Evolutionary conservation across 2,888 invertebrate species (phyloP), one percentile per base, ranked within the genome.

Genomic region (Rugalucina vietnamica): DNA sequence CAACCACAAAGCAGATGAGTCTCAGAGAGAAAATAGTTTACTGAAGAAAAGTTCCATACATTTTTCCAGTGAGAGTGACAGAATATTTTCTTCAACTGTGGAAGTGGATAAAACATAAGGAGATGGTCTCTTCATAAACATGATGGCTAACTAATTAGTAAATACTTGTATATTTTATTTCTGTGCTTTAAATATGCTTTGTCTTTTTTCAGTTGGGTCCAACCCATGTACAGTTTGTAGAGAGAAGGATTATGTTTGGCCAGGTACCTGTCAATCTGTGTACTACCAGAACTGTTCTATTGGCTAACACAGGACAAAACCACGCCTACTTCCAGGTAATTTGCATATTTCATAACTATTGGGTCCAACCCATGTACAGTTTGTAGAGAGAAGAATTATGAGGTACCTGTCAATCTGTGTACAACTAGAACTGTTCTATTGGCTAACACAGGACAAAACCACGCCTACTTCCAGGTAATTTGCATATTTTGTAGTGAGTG

Each of bases 241-340:
- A 95, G 73, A 90, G 93, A 57, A 90, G 95, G 29, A 89, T 95
- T 32, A 91, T 92, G 84, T 95, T 95, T 90, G 94, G 95, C 4
- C 90, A 92, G 80, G 93, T 94, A 3, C 94, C 95, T 10, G 91
- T 95, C 57, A 93, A 95, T 85, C 89, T 95, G 79, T 92, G 93
- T 29, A 93, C 95, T 4, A 92, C 91, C 18, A 90, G 91, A 49
- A 92, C 89, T 57, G 94, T 93, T 8, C 88, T 93, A 24, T 90
- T 95, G 76, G 91, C 93, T 24, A 95, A 95, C 89, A 91, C 91
- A 14, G 93, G 95, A 54, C 90, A 88, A 43, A 93, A 94, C 85
- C 95, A 94, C 87, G 94, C 94, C 39, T 95, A 93, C 88, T 95
- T 94, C 86, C 93, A 95, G 93, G 95, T 95, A 81, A 72, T n/a